Evolutionary conservation across 2,113 vertebrate species (phyloP).

Genomic region (Parus major): DNA sequence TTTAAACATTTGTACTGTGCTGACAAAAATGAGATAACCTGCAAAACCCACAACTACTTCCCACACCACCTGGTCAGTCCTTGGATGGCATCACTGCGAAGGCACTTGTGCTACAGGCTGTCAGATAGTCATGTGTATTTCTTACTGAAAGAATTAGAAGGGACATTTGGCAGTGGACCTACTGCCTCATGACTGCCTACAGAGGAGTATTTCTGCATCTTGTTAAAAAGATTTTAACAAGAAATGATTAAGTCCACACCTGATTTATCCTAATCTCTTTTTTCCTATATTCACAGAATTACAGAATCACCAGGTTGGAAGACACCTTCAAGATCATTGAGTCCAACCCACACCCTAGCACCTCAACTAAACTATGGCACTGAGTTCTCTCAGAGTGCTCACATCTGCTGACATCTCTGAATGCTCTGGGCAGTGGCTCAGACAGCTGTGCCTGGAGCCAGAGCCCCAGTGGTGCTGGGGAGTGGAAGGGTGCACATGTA

Average conservation of each 20-base stretch:
- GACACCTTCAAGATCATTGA: no score
- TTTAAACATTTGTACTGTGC: not conserved
- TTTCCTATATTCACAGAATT: not conserved
- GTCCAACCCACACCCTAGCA: no score
- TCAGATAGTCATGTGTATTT: not conserved
- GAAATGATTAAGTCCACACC: not conserved
- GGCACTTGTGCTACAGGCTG: not conserved
- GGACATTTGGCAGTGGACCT: not conserved
- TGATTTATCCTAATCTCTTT: not conserved
- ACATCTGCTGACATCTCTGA: not conserved
- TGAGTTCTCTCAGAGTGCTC: not conserved
- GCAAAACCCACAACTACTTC: not conserved
- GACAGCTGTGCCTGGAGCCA: not conserved
- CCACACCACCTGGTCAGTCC: not conserved
- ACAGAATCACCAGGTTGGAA: no score
- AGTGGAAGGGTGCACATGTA: not conserved
- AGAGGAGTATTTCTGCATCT: not conserved
- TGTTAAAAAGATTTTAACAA: not conserved
- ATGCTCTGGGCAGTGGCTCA: not conserved
- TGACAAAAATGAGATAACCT: not conserved
- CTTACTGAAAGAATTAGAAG: not conserved
- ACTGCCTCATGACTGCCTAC: not conserved
- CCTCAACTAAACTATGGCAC: no score
- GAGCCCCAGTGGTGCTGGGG: not conserved
- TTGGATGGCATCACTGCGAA: not conserved